Conservation (phyloP, 2,113 vertebrate genomes). For the rabbit (Oryctolagus cuniculus) region mOryCun1.1 NC_091433.1:143988001-143988500, state of each 20-base stretch:
- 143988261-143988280: conserved; percentile 55
- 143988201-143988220: conserved; percentile 64
- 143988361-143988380: conserved; percentile 29
- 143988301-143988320: not conserved
- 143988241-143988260: conserved; percentile 70
- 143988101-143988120: conserved; percentile 69
- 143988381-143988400: conserved; percentile 55
- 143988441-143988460: not conserved
- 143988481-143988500: not conserved
- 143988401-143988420: conserved; percentile 42
- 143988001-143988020: conserved; percentile 39
- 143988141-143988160: conserved; percentile 74
- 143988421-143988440: conserved; percentile 26
- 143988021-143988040: conserved; percentile 60
- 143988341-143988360: not conserved
- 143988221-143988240: conserved; percentile 48
- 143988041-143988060: conserved; percentile 66
- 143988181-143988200: conserved; percentile 71
- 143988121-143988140: conserved; percentile 71
- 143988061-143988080: conserved; percentile 70
- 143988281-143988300: not conserved
- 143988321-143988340: not conserved
- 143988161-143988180: conserved; percentile 71
- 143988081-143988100: conserved; percentile 75
- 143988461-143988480: conserved; percentile 28